Conservation (phyloP, 2,113 vertebrate genomes). For the Lycaon pictus region DNA sequence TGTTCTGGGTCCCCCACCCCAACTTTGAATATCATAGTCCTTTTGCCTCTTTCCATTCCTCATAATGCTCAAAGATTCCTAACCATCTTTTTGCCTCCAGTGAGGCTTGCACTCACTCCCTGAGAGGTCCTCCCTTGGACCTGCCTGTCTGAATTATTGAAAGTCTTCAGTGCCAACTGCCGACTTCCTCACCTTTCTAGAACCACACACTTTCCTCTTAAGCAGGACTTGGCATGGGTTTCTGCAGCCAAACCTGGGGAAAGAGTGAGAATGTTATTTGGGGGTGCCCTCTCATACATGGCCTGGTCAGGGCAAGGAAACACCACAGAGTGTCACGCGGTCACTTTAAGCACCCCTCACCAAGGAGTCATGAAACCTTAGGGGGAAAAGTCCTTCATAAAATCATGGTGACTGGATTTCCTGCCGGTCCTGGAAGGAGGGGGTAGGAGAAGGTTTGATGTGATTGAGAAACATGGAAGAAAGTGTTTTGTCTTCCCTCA, state of each 20-base stretch:
- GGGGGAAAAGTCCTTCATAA: background rate
- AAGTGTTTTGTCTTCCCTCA: background rate
- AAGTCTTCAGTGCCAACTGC: background rate
- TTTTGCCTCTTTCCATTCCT: background rate
- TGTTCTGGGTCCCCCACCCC: background rate
- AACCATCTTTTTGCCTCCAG: background rate
- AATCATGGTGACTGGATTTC: background rate
- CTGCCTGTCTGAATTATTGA: background rate
- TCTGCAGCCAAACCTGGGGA: background rate
- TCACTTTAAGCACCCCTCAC: background rate
- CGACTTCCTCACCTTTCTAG: background rate
- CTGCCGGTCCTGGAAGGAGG: background rate
- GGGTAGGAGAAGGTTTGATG: background rate
- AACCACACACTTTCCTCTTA: background rate
- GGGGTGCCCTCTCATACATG: background rate
- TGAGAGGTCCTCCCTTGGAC: too few relatives aligned
- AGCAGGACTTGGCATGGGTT: rapidly evolving
- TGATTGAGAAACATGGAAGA: background rate
- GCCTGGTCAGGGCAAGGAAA: background rate
- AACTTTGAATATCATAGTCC: background rate
- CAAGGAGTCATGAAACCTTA: background rate
- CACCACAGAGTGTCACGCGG: rapidly evolving
- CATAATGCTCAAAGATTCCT: background rate
- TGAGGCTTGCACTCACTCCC: rapidly evolving
- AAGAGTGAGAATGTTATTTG: background rate